These are phyloP conservation scores for Hydrotaea diabolus DNA, from an alignment of 2,888 invertebrate genomes.

Conservation along the genomic window DNA sequence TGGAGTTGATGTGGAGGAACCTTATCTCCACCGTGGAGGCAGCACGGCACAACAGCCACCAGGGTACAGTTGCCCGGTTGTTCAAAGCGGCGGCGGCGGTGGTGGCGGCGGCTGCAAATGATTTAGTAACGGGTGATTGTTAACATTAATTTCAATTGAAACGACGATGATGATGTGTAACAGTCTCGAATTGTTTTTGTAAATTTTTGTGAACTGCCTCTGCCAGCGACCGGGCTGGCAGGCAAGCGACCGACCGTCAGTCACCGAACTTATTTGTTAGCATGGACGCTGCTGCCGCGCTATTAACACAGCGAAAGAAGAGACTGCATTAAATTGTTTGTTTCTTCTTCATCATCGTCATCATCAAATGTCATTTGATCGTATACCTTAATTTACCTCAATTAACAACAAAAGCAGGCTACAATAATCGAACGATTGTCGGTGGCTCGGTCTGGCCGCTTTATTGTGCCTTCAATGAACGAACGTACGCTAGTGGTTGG, in stretches of 20 bases:
- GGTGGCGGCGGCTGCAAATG: constrained; percentile 23
- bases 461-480: constrained; percentile 9
- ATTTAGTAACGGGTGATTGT: constrained; percentile 48
- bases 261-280: constrained; percentile 63
- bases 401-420: constrained; percentile 72
- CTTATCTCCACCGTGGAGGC: constrained; percentile 21
- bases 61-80: not conserved
- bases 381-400: constrained; percentile 81
- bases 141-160: constrained; percentile 65
- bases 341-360: not conserved
- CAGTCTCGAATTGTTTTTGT: constrained; percentile 14
- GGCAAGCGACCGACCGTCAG: constrained; percentile 34
- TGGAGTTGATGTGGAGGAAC: constrained; percentile 56
- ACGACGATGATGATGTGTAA: constrained; percentile 54
- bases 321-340: constrained; percentile 63
- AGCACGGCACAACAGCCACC: not conserved
- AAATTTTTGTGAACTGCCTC: constrained; percentile 5
- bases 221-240: not conserved
- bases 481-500: not conserved
- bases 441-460: constrained; percentile 10
- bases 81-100: not conserved
- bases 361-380: constrained; percentile 73
- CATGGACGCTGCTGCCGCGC: constrained; percentile 33
- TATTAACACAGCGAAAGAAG: constrained; percentile 45
- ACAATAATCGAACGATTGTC: constrained; percentile 15